phyloP scores from a whole-genome alignment of 2,888 invertebrate species.

The Diloba caeruleocephala region DNA sequence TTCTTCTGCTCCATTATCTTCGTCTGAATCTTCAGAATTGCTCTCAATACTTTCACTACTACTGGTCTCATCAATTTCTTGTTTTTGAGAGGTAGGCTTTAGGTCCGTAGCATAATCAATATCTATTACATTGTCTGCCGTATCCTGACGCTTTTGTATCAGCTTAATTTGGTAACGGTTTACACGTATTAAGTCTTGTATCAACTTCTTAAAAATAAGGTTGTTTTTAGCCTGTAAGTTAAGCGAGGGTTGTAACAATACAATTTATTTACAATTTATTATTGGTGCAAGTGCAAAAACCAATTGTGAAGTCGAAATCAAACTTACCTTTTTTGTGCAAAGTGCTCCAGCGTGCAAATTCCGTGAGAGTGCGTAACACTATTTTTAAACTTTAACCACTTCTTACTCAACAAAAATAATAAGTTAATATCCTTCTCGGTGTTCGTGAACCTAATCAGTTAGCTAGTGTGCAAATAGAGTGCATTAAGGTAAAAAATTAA shows the following conservation, averaged over 20 bases:
- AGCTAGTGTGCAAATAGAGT: conserved; percentile 1
- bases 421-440: conserved; percentile 9
- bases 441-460: conserved; percentile 6
- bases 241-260: not conserved
- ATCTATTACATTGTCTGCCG: conserved; percentile 68
- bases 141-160: conserved; percentile 60
- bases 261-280: not conserved
- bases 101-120: conserved; percentile 61
- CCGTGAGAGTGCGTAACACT: conserved; percentile 19
- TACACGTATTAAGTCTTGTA: conserved; percentile 38
- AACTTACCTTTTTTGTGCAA: conserved; percentile 34
- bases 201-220: conserved; percentile 25
- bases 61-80: conserved; percentile 63
- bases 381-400: not conserved
- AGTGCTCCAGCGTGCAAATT: conserved; percentile 20
- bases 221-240: conserved; percentile 36
- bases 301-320: conserved; percentile 12
- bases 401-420: not conserved
- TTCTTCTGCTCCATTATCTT: conserved; percentile 64
- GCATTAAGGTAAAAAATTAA: conserved; percentile 13
- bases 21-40: conserved; percentile 52
- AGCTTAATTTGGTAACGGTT: conserved; percentile 21
- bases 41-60: conserved; percentile 52
- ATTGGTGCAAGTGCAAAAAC: not conserved
- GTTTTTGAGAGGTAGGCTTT: conserved; percentile 67